Conservation (phyloP, 2,113 vertebrate species). For the Platysteira castanea region DNA sequence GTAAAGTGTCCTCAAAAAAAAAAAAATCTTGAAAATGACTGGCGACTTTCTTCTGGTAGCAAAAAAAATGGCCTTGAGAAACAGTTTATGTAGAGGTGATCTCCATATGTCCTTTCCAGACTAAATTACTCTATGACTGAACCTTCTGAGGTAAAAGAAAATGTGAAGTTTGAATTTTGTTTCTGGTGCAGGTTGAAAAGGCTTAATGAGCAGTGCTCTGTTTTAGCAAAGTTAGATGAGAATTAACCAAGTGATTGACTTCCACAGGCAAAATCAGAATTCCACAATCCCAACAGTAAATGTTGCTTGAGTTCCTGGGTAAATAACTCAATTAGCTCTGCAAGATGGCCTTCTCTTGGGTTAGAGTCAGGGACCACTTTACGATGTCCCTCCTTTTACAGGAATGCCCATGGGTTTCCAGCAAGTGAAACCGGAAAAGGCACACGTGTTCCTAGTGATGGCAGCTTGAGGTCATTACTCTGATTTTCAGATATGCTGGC, state of each 20-base stretch:
- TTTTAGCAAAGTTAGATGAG: background rate
- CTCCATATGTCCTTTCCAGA: background rate
- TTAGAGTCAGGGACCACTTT: background rate
- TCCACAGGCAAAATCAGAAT: background rate
- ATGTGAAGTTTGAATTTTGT: background rate
- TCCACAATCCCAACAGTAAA: background rate
- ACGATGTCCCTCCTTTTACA: background rate
- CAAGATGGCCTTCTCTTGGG: background rate
- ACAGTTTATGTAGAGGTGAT: background rate
- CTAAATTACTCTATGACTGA: background rate
- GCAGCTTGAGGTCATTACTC: slow-evolving; percentile 39
- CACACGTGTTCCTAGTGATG: background rate
- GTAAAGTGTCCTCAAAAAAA: background rate
- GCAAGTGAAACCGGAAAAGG: background rate
- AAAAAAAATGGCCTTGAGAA: background rate
- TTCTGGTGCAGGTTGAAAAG: background rate
- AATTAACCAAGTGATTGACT: background rate
- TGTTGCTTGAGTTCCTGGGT: background rate
- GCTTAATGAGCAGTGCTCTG: background rate
- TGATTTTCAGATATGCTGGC: slow-evolving; percentile 8
- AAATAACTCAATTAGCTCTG: background rate
- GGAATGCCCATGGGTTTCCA: background rate
- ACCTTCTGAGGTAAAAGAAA: background rate
- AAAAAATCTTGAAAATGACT: background rate
- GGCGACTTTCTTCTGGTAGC: background rate